Percentiles rank a stretch among this genome's conserved stretches.
phyloP scores from a whole-genome alignment of 2,113 vertebrate genomes.

The Meriones unguiculatus region DNA sequence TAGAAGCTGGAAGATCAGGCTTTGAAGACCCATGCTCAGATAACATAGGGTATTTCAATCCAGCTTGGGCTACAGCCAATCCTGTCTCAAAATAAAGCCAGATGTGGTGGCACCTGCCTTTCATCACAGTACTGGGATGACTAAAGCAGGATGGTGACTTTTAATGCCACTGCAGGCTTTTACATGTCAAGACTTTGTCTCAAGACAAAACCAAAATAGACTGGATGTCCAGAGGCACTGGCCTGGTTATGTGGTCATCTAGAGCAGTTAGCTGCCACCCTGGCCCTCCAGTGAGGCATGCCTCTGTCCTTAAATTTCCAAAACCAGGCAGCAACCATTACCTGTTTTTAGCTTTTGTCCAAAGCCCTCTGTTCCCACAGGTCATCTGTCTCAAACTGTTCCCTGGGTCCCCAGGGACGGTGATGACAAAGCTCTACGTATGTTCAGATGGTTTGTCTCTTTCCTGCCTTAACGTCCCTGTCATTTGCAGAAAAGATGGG shows the following conservation, averaged over 20 bases:
- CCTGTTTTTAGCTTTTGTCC: fast-evolving
- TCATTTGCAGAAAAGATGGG: slow-evolving; percentile 88
- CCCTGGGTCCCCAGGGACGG: not conserved
- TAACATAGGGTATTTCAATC: not conserved
- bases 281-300: fast-evolving
- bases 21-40: not conserved
- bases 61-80: not conserved
- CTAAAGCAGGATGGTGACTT: not conserved
- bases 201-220: not conserved
- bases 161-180: not conserved
- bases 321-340: fast-evolving
- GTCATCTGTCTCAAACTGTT: too few relatives aligned
- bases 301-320: not conserved
- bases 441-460: fast-evolving
- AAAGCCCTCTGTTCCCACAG: fast-evolving
- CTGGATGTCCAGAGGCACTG: not conserved
- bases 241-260: fast-evolving
- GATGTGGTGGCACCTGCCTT: not conserved
- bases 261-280: too few relatives aligned
- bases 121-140: not conserved
- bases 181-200: not conserved
- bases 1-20: too few relatives aligned
- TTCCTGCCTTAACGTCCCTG: fast-evolving
- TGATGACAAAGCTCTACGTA: not conserved
- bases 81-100: not conserved